phyloP scores from a whole-genome alignment of 2,797 vertebrate species.

The Heteromormyrus szaboi region DNA sequence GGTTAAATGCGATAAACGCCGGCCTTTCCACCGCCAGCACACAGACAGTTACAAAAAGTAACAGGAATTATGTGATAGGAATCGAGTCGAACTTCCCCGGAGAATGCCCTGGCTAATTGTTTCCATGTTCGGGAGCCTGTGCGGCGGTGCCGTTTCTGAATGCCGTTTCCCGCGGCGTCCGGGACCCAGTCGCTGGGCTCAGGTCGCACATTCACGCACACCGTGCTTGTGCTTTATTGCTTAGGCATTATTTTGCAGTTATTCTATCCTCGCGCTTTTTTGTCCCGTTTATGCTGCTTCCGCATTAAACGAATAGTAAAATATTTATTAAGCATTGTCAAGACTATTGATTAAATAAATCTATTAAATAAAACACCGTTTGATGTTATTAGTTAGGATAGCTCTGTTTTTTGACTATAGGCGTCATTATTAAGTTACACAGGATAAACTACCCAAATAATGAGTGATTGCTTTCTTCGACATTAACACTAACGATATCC shows the following conservation, averaged over 20 bases:
- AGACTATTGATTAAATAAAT: neutral
- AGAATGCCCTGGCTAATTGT: slow-evolving; percentile 38
- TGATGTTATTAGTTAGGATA: neutral
- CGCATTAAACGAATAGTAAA: neutral
- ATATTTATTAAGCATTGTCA: neutral
- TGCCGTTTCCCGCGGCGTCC: neutral
- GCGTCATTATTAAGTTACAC: neutral
- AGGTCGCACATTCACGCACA: neutral
- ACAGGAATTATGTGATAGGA: slow-evolving; percentile 46
- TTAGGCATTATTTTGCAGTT: neutral
- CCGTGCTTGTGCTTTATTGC: neutral
- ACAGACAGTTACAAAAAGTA: slow-evolving; percentile 20
- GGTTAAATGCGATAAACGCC: slow-evolving; percentile 6
- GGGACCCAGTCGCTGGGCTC: neutral
- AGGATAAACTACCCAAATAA: neutral
- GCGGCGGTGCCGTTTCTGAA: slow-evolving; percentile 20
- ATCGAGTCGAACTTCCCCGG: slow-evolving; percentile 34
- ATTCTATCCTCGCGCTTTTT: too few relatives aligned
- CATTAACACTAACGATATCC: neutral
- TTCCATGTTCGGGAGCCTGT: slow-evolving; percentile 39
- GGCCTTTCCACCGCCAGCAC: neutral
- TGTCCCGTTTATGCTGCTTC: neutral
- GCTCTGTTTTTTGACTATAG: neutral
- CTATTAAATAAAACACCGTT: neutral
- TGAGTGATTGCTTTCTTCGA: neutral